Evolutionary conservation across 2,888 invertebrate species (phyloP), one percentile per base, ranked within the genome.

Genomic region (Monoplex corrugatus): DNA sequence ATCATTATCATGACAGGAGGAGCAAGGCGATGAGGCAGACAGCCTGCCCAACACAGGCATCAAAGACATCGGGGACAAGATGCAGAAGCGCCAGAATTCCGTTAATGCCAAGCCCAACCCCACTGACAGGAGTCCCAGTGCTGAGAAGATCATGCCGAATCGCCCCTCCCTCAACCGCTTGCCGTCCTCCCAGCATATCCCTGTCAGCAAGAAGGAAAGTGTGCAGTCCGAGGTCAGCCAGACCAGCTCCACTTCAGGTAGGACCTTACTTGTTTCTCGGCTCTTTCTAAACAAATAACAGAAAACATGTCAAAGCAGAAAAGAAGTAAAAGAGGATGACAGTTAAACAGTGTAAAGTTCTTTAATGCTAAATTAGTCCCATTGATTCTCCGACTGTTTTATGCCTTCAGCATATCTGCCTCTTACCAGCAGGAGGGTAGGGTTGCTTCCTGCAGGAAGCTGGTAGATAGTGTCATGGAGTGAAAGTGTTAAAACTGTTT

Each of bases 151-250:
- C 45, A 50, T 13, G 80, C 75, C 78, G n/a, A 32, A 44, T 3
- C 57, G 32, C n/a, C 63, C 87, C 8, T 68, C 87, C 32, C 16
- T 92, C 89, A 43, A 16, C 43, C 87, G 87, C 23, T 32, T 88
- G 83, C 38, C 57, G 19, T 92, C 92, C 5, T 89, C 91, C 83
- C 90, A 90, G 16, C 93, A 93, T 87, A 88, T 92, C 19, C 89
- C 91, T 13, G 90, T 94, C 85, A 90, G 86, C 86, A 94, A 94
- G 89, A 93, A 94, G 86, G 94, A 94, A 85, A 94, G 94, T 87
- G 88, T 91, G 23, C 91, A 92, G 86, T 93, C 94, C 28, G 92
- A 91, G 35, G 89, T 89, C 80, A 93, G 93, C 44, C 92, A 93
- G 80, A 91, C 91, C 57, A 93, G 93, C 89, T 91, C 90, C 82